Conservation (phyloP, 2,797 vertebrate species). For the Lateolabrax maculatus region DNA sequence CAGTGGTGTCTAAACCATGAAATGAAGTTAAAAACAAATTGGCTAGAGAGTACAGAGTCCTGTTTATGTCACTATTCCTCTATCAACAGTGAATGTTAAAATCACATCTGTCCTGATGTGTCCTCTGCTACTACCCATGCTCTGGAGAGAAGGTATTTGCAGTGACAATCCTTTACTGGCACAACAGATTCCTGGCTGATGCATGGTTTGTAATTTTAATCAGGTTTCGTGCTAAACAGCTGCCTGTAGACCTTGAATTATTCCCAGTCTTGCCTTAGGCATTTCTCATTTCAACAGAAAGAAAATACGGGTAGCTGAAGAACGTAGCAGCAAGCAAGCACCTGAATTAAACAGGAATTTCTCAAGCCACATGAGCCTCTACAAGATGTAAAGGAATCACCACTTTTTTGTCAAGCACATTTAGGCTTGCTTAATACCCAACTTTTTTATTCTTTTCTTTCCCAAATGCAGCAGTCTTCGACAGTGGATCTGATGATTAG, state of each 20-base stretch:
- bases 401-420: conserved; percentile 65
- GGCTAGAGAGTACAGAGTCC: conserved; percentile 9
- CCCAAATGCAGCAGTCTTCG: conserved; percentile 91
- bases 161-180: conserved; percentile 72
- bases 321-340: conserved; percentile 71
- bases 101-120: conserved; percentile 49
- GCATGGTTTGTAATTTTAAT: conserved; percentile 85
- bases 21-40: conserved; percentile 41
- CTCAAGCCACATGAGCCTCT: conserved; percentile 73
- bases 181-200: conserved; percentile 72
- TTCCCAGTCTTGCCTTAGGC: conserved; percentile 78
- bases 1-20: conserved; percentile 13
- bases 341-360: conserved; percentile 77
- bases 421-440: conserved; percentile 71
- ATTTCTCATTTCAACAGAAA: conserved; percentile 77
- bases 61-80: conserved; percentile 44
- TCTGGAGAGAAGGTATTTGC: conserved; percentile 67
- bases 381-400: conserved; percentile 71
- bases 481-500: conserved; percentile 99
- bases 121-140: conserved; percentile 45
- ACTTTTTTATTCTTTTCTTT: conserved; percentile 48
- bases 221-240: conserved; percentile 83
- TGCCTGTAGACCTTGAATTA: conserved; percentile 83
- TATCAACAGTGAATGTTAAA: conserved; percentile 52
- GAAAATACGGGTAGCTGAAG: conserved; percentile 68